phyloP scores from a whole-genome alignment of 64 coral and sea anemone genomes.

The Montipora capricornis region DNA sequence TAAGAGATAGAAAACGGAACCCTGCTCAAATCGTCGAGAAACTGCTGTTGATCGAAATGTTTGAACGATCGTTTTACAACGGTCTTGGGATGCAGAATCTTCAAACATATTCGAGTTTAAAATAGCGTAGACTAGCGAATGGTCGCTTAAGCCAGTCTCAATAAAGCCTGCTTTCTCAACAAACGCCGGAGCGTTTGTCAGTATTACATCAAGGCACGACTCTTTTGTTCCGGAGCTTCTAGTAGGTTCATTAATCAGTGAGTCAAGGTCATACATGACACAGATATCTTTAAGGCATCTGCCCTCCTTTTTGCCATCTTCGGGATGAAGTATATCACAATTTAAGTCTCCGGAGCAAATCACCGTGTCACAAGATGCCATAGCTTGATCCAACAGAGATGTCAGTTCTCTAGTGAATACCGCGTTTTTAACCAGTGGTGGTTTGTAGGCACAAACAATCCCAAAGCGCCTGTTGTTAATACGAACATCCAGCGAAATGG shows the following conservation, averaged over 20 bases:
- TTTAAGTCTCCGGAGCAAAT: constrained; percentile 37
- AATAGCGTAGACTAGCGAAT: constrained; percentile 16
- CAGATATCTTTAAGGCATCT: constrained; percentile 54
- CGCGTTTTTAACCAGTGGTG: constrained; percentile 23
- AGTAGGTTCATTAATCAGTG: constrained; percentile 33
- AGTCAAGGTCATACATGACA: constrained; percentile 55
- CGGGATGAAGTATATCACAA: constrained; percentile 36
- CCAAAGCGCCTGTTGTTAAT: constrained; percentile 31
- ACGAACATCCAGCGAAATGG: background rate
- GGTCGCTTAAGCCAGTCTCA: constrained; percentile 50
- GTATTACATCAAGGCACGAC: constrained; percentile 42
- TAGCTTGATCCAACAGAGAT: constrained; percentile 33
- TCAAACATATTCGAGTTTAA: constrained; percentile 9
- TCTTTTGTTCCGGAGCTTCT: constrained; percentile 42
- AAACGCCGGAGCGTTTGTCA: constrained; percentile 40
- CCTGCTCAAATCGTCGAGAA: constrained; percentile 27
- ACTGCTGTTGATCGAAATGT: constrained; percentile 8
- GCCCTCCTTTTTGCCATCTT: constrained; percentile 48
- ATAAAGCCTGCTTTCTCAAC: background rate
- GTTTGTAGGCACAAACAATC: constrained; percentile 39
- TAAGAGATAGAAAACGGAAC: constrained; percentile 29
- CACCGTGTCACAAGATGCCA: constrained; percentile 22
- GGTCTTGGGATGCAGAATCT: background rate
- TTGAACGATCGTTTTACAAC: background rate
- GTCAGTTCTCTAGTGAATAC: constrained; percentile 30